phyloP scores from a whole-genome alignment of 1,140 invertebrate species.

The Leptopilina boulardi region DNA sequence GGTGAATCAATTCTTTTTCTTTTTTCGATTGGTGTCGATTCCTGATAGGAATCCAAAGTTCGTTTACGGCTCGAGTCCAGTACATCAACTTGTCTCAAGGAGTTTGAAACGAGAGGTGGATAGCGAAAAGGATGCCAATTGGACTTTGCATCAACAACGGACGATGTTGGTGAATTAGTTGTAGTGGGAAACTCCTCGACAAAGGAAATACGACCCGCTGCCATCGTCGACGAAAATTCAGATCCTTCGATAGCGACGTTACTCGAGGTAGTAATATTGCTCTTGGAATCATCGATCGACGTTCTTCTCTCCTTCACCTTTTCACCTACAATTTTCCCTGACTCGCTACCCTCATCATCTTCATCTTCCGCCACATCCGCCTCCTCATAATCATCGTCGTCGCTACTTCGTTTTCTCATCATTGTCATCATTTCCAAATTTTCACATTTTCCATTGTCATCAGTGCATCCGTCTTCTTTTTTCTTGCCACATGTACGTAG shows the following conservation, averaged over 20 bases:
- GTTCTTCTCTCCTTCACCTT: not conserved
- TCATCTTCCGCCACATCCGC: too few relatives aligned
- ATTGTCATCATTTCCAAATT: slow-evolving; percentile 17
- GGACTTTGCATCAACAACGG: slow-evolving; percentile 33
- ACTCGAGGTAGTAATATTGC: slow-evolving; percentile 19
- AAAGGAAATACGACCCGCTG: slow-evolving; percentile 20
- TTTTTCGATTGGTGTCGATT: slow-evolving; percentile 38
- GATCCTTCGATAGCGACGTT: not conserved
- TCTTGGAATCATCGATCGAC: slow-evolving; percentile 15
- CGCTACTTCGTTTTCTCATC: too few relatives aligned
- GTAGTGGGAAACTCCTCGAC: slow-evolving; percentile 35
- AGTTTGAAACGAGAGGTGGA: slow-evolving; percentile 7
- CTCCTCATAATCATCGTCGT: too few relatives aligned
- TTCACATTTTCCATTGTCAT: slow-evolving; percentile 40
- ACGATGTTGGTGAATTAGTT: slow-evolving; percentile 38
- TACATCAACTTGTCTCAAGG: slow-evolving; percentile 40
- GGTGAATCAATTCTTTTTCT: slow-evolving; percentile 41
- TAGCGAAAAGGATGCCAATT: slow-evolving; percentile 22
- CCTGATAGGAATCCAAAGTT: slow-evolving; percentile 38
- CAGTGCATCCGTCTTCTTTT: slow-evolving; percentile 76
- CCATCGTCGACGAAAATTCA: not conserved
- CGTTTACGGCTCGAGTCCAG: slow-evolving; percentile 63
- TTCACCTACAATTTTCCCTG: not conserved
- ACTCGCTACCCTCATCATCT: slow-evolving; percentile 39
- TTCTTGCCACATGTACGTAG: slow-evolving; percentile 76